Evolutionary conservation across 2,888 invertebrate species (phyloP), one percentile per base, ranked within the genome.

Genomic region (Melanchra persicariae): DNA sequence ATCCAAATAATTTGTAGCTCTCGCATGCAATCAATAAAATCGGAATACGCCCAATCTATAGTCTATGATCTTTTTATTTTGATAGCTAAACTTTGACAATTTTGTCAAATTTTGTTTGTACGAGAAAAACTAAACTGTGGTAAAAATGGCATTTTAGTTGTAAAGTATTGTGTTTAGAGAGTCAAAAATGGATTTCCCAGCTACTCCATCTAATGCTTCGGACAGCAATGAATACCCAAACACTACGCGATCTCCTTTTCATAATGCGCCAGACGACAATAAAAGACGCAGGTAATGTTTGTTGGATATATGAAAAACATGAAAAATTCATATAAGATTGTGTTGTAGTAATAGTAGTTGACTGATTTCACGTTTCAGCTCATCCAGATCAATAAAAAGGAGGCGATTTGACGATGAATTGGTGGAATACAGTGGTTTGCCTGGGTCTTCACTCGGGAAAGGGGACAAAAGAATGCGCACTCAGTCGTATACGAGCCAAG

Each of bases 341-440:
- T 49, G 7, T 55, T 37, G 24, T 45, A 47, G n/a, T 40, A 19
- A 40, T 26, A 60, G n/a, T 49, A 2, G 10, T 24, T 30, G 9
- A 59, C 57, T 52, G 65, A 26, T 79, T 54, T 71, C 8, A 26
- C 73, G n/a, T 60, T 93, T 93, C 89, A 98, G 99, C 91, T 99
- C 99, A 17, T 98, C 98, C 40, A 96, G 99, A 72, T 99, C 99
- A 1, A 99, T 99, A 87, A 99, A 99, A 92, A 97, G 99, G 0
- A 98, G 98, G 87, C 98, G 99, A 86, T 99, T 99, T 94, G 99
- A 99, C 91, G 99, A 99, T 96, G 99, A 99, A 94, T 96, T 99
- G 71, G 99, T 99, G 0, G 99, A 99, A 87, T 98, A 98, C 83
- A 98, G 98, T 91, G 97, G 97, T 62, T 93, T 97, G 85, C 97